Evolutionary conservation across 2,113 vertebrate species (phyloP), one percentile per base, ranked within the genome.

Genomic region (Ceyx margarethae): DNA sequence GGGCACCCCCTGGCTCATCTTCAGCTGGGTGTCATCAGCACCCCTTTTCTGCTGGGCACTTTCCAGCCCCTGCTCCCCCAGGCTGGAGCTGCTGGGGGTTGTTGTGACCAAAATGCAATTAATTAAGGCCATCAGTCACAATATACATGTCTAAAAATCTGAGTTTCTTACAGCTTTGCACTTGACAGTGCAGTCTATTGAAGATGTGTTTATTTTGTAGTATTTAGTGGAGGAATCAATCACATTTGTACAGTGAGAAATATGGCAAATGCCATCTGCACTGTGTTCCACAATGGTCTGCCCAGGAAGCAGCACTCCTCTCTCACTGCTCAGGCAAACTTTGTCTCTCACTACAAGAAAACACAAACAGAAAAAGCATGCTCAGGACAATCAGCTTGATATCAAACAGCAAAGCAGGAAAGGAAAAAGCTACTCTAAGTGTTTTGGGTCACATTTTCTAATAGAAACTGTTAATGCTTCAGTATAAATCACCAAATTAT

Each of bases 231-330:
- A 90, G 15, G 98, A 97, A 95, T 99, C 98, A 1, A 98, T 91
- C 83, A 95, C 68, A 16, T 97, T 75, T 31, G 98, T 99, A 95
- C 99, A 99, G 33, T 98, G 97, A 33, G 98, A 97, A 81, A 98
- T 97, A 82, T 89, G 97, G 92, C 99, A 99, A 94, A 98, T 73
- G 9, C 98, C 98, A 5, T 97, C 97, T 5, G 97, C 95, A 1
- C 97, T 97, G 68, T 98, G 98, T 72, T 99, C 98, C 68, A 99
- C 95, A 12, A 99, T 98, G 1, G 97, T 98, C 97, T 99, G 99
- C 81, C 99, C 99, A 0, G 99, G 99, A 76, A 97, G 97, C 95
- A 99, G 96, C 82, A 99, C 97, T 3, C 99, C 98, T 18, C 98
- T 97, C 81, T 98, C 98, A 0, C 96, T 97, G 66, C 98, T 98